Evolutionary conservation across 2,797 vertebrate genomes (phyloP).

Genomic region (Sparus aurata): DNA sequence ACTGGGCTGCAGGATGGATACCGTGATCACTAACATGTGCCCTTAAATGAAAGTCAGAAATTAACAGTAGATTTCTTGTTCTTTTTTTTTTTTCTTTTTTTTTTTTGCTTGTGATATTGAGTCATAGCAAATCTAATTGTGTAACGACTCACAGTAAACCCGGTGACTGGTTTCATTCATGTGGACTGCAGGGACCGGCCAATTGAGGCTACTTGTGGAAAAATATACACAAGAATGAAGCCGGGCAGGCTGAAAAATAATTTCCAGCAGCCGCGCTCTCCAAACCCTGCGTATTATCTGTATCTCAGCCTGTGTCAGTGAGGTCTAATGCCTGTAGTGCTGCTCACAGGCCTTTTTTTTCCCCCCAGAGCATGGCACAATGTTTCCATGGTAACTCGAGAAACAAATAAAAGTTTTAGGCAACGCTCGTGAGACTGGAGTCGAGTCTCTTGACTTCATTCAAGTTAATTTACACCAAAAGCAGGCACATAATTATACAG

Average conservation of each 20-base stretch:
- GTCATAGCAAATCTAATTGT: conserved; percentile 63
- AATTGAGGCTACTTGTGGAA: conserved; percentile 36
- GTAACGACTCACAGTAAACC: conserved; percentile 23
- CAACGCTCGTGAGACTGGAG: conserved; percentile 37
- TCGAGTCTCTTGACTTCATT: conserved; percentile 36
- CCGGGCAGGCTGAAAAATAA: conserved; percentile 27
- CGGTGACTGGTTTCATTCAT: conserved; percentile 51
- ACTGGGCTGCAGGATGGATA: too few relatives aligned
- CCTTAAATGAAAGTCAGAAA: background rate
- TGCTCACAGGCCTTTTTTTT: conserved; percentile 44
- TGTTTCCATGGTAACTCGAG: conserved; percentile 61
- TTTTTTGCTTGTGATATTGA: conserved; percentile 61
- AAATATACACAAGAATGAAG: conserved; percentile 23
- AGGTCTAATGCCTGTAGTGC: conserved; percentile 24
- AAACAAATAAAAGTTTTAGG: conserved; percentile 68
- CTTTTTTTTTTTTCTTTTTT: too few relatives aligned
- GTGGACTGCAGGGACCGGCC: conserved; percentile 1
- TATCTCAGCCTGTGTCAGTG: conserved; percentile 11
- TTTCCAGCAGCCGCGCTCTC: conserved; percentile 50
- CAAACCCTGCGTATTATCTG: background rate
- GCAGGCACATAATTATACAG: conserved; percentile 18
- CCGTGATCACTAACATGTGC: conserved; percentile 8
- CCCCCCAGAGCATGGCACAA: conserved; percentile 42
- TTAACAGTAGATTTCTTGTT: conserved; percentile 44
- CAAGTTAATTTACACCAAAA: conserved; percentile 52